These are phyloP conservation scores for Hedychridium roseum DNA, from an alignment of 2,888 invertebrate species.

Conservation along the genomic window DNA sequence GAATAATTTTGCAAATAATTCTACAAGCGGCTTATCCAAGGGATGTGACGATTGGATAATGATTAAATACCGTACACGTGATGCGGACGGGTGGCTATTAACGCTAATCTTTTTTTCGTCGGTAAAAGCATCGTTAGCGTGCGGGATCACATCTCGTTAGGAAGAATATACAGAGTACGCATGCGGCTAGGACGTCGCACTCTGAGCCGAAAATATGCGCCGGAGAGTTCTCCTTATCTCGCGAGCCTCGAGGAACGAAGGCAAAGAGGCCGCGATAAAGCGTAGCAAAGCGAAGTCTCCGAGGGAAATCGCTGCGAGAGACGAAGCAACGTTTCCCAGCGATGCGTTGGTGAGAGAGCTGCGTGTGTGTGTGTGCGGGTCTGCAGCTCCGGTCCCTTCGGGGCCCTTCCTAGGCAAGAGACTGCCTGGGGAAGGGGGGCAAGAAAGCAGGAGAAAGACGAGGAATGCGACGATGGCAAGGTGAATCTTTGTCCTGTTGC, in stretches of 20 bases:
- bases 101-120: too few species aligned
- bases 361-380: background rate
- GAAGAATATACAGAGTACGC: too few species aligned
- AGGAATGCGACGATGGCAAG: slow-evolving; percentile 41
- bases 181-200: too few species aligned
- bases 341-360: background rate
- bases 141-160: too few species aligned
- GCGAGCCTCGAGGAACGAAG: slow-evolving; percentile 7
- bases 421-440: background rate
- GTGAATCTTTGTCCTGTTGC: slow-evolving; percentile 50
- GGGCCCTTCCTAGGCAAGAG: background rate
- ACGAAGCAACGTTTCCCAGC: too few species aligned
- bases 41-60: too few species aligned
- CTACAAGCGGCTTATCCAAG: too few species aligned
- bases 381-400: too few species aligned
- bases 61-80: too few species aligned
- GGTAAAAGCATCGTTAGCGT: too few species aligned
- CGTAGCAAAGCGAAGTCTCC: background rate
- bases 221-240: slow-evolving; percentile 27
- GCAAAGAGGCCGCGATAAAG: background rate
- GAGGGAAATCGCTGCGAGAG: slow-evolving; percentile 1
- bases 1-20: too few species aligned
- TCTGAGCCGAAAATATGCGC: slow-evolving; percentile 32
- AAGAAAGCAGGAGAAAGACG: slow-evolving; percentile 18
- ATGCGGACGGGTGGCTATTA: too few species aligned